phyloP scores from a whole-genome alignment of 2,888 invertebrate species.

The Drosophila trichaetosa region DNA sequence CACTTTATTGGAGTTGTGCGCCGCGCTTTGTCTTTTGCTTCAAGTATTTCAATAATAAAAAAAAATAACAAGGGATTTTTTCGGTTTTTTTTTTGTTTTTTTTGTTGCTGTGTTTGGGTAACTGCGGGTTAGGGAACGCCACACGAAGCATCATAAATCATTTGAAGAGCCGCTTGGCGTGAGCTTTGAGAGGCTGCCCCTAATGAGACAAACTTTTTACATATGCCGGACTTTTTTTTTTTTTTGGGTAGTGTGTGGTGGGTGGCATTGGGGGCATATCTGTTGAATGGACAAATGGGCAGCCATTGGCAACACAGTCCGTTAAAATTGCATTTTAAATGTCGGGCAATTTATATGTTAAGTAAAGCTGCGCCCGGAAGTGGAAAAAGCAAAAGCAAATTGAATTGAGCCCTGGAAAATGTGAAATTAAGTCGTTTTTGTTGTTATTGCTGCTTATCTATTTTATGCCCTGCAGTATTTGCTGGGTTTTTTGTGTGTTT shows the following conservation, averaged over 20 bases:
- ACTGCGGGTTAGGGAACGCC: slow-evolving; percentile 35
- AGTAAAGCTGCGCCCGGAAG: slow-evolving; percentile 44
- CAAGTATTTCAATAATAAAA: slow-evolving; percentile 74
- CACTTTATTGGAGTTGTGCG: slow-evolving; percentile 78
- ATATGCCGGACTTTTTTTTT: slow-evolving; percentile 25
- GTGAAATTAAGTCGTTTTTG: slow-evolving; percentile 1
- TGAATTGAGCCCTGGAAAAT: slow-evolving; percentile 42
- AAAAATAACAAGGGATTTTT: slow-evolving; percentile 23
- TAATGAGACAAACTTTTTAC: slow-evolving; percentile 71
- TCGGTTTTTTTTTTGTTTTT: background rate
- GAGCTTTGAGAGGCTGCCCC: slow-evolving; percentile 30
- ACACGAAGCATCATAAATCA: slow-evolving; percentile 66
- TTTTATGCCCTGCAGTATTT: slow-evolving; percentile 11
- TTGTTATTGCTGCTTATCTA: slow-evolving; percentile 21
- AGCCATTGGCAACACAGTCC: slow-evolving; percentile 52
- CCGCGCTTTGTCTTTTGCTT: slow-evolving; percentile 57
- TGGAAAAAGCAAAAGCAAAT: slow-evolving; percentile 46
- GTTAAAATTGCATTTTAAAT: slow-evolving; percentile 69
- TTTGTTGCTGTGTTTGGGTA: background rate
- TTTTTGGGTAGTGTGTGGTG: background rate
- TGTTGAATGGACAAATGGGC: slow-evolving; percentile 63
- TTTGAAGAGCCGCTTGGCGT: slow-evolving; percentile 48
- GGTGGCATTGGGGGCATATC: slow-evolving; percentile 24
- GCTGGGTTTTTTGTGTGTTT: background rate
- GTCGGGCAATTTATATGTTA: slow-evolving; percentile 70